Evolutionary conservation across 2,113 vertebrate species (phyloP).

Genomic region (Nesogale talazaci): DNA sequence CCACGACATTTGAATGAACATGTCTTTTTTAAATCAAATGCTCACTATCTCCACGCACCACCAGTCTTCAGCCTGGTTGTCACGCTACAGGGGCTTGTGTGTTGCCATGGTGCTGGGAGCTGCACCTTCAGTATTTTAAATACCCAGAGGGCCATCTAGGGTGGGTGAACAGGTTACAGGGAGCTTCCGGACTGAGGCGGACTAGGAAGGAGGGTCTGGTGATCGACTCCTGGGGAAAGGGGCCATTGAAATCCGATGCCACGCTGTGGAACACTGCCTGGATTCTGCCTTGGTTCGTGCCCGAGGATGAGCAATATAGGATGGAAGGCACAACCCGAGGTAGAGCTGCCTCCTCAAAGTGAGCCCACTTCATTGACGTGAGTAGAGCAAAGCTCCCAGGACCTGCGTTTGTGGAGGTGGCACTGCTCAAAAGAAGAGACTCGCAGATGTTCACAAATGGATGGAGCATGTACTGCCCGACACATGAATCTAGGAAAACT

Average conservation of each 20-base stretch:
- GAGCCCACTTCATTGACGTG: background rate
- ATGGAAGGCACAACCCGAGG: background rate
- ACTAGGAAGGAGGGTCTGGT: no score
- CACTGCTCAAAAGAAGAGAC: background rate
- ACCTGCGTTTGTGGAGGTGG: background rate
- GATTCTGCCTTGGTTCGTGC: background rate
- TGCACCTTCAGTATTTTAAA: no score
- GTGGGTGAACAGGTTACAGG: no score
- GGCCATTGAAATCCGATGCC: background rate
- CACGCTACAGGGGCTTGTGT: background rate
- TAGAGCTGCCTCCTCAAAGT: background rate
- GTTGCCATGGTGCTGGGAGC: background rate
- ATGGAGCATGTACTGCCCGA: background rate
- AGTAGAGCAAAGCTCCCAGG: background rate
- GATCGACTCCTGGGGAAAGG: no score
- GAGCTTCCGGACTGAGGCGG: no score
- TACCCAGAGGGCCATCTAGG: no score
- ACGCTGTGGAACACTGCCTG: background rate
- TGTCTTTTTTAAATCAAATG: background rate
- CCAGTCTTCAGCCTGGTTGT: background rate
- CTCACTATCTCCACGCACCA: background rate
- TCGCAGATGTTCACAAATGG: background rate
- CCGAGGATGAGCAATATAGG: background rate
- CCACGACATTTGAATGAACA: slow-evolving; percentile 19
- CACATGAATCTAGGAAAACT: background rate